Percentiles rank a stretch among this genome's conserved stretches.
Conservation (phyloP, 92 coral and sea anemone genomes). For the Diadumene lineata region DNA sequence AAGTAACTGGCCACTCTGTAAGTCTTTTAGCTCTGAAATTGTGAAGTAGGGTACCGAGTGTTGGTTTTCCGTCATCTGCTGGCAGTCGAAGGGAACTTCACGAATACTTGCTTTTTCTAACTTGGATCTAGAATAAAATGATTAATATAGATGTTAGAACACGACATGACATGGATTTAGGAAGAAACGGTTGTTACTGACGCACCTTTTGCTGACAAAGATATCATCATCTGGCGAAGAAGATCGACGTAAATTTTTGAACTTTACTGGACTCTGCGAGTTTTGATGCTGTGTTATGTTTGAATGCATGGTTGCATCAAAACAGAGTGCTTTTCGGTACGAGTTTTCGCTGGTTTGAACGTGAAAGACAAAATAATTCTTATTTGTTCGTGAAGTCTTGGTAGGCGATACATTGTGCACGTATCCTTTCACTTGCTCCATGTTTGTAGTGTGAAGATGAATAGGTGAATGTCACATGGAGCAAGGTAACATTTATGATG, state of each 20-base stretch:
- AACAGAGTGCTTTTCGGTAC: slow-evolving; percentile 15
- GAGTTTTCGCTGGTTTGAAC: background rate
- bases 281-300: background rate
- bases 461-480: too few species aligned
- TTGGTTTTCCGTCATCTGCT: background rate
- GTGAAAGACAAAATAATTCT: slow-evolving; percentile 3
- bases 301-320: slow-evolving; percentile 11
- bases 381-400: background rate
- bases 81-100: slow-evolving; percentile 6
- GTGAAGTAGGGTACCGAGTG: background rate
- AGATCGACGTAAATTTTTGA: slow-evolving; percentile 6
- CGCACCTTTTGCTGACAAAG: slow-evolving; percentile 22
- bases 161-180: background rate
- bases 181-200: background rate
- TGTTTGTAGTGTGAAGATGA: too few species aligned
- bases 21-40: background rate
- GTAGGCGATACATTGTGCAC: slow-evolving; percentile 14
- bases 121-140: slow-evolving; percentile 2
- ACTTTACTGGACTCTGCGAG: slow-evolving; percentile 7
- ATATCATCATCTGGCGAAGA: slow-evolving; percentile 7
- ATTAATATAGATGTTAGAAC: background rate
- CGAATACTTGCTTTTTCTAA: slow-evolving; percentile 11
- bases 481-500: too few species aligned
- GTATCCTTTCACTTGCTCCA: slow-evolving; percentile 3
- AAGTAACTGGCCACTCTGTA: background rate